Evolutionary conservation across 1,140 invertebrate genomes (phyloP), one percentile per base, ranked within the genome.

Genomic region (Neomicropteryx cornuta): DNA sequence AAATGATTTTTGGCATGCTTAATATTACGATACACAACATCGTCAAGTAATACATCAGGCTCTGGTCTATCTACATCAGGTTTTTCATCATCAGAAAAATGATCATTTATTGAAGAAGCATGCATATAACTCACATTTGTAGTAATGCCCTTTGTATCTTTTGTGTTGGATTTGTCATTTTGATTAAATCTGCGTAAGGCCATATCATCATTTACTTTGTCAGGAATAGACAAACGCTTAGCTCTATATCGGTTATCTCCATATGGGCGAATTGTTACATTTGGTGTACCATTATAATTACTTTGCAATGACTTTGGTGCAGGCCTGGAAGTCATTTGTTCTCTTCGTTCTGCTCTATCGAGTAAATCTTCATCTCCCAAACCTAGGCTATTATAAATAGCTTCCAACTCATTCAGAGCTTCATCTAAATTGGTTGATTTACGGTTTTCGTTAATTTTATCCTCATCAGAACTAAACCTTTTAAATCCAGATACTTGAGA

Each of bases 351-450:
- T 3, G 82, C 79, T 49, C 81, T 63, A 45, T 89, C 85, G 14
- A 87, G 50, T 13, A 87, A 61, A 56, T 88, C 84, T 48, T 88
- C 83, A 52, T 91, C 87, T 2, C 77, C 81, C 13, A 90, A 62
- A 11, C 78, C 73, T 16, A 91, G 63, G 45, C 81, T 87, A 47
- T 87, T 85, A 59, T 90, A 92, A 52, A 93, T 90, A 11, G 82
- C 80, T 66, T 94, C 89, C 20, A 94, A 58, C 60, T 93, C 89
- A 46, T 80, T 79, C 5, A 93, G 63, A 29, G 87, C 87, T 48
- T 91, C 85, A 55, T 91, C 87, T 18, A 89, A 67, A 59, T 88
- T 89, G 14, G 73, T 75, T 1, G 82, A 82, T 49, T 76, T 77
- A 45, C 72, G 64, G 41, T 64, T 62, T 43, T 66, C 52, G 34